Conservation (phyloP, 2,888 invertebrate species). For the Cephus runcator region DNA sequence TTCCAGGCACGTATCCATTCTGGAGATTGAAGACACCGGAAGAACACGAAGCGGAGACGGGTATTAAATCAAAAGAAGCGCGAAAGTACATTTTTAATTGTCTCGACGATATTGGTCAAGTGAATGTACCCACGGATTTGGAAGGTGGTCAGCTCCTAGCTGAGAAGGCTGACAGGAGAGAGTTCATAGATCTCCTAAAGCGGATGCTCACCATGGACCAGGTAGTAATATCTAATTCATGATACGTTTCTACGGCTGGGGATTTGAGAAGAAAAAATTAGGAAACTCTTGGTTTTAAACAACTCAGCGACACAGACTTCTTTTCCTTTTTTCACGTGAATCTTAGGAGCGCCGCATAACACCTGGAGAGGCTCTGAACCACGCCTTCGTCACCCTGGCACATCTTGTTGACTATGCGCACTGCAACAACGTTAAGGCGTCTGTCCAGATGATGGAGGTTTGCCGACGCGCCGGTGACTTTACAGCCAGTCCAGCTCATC, state of each 20-base stretch:
- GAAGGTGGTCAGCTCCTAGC: conserved; percentile 96
- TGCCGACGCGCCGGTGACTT: conserved; percentile 69
- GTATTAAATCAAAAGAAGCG: conserved; percentile 98
- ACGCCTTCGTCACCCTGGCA: conserved; percentile 92
- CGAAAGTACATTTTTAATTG: conserved; percentile 99
- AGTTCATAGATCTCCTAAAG: conserved; percentile 97
- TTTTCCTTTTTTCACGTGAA: conserved; percentile 27
- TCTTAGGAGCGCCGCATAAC: conserved; percentile 90
- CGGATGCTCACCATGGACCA: conserved; percentile 99
- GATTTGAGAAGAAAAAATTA: neutral
- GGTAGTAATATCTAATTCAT: conserved; percentile 71
- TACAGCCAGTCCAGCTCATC: conserved; percentile 65
- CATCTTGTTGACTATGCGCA: conserved; percentile 97
- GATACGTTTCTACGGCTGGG: neutral
- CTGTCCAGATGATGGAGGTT: conserved; percentile 97
- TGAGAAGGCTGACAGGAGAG: conserved; percentile 96
- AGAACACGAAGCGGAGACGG: conserved; percentile 97
- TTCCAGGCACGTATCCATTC: conserved; percentile 77
- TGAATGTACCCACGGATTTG: conserved; percentile 96
- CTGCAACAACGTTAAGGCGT: conserved; percentile 96
- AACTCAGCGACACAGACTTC: conserved; percentile 11
- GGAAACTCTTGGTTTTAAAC: conserved; percentile 9
- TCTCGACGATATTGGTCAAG: conserved; percentile 97
- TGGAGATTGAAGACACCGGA: conserved; percentile 94
- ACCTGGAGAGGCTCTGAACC: conserved; percentile 95